Evolutionary conservation across 2,113 vertebrate genomes (phyloP), one percentile per base, ranked within the genome.

Genomic region (Saccopteryx leptura): DNA sequence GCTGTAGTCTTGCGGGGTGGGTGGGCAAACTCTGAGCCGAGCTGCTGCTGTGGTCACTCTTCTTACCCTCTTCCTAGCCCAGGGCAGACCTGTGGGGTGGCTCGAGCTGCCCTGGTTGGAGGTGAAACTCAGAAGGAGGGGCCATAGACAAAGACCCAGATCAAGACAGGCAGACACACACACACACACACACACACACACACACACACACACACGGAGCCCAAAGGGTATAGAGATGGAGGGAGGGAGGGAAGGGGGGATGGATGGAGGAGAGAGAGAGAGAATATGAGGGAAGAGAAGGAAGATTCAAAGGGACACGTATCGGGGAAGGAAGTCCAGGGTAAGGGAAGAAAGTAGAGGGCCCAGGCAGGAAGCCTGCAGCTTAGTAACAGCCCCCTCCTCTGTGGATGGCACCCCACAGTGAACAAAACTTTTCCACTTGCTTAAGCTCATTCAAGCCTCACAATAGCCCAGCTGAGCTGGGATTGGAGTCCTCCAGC

Each of bases 401-500:
- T 24, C 5, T 14, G 74, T 86, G 74, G 68, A n/a, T 11, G 26
- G 80, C 84, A 33, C 79, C 54, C 72, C 19, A 48, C 84, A 39
- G 88, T 2, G 91, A 93, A 69, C 83, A 79, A 69, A 88, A 86
- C 82, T 88, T 94, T 96, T 74, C 87, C 88, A 94, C 83, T 94
- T 90, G 79, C 74, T 74, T 80, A 68, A 76, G 26, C 80, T 89
- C 94, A 83, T 68, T 95, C 69, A 87, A 54, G 54, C 33, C 50
- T 76, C 93, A 80, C 58, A 92, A 61, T 50, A 60, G 76, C 78
- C 28, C 1, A 31, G 60, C 86, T 76, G 81, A 65, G 86, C 23
- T 58, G 85, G 24, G 60, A 6, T 63, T 46, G 66, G 91, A 91
- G 65, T 26, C 56, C 58, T 61, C 71, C 17, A 0, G 9, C 68